Conservation (phyloP, 2,797 vertebrate genomes). For the Holocentrus rufus region DNA sequence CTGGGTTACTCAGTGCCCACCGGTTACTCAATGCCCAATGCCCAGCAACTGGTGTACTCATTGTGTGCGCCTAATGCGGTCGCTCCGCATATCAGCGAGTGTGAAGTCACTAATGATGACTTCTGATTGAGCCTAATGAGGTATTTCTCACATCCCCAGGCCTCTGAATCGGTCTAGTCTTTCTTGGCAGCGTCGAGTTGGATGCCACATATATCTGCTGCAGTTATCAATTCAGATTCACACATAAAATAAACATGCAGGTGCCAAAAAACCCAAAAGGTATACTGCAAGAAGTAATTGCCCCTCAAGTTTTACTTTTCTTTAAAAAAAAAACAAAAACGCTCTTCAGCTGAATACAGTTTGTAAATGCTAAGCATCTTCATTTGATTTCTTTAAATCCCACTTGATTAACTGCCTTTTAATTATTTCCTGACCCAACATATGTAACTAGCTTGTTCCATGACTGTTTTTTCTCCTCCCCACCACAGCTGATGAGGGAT, state of each 20-base stretch:
- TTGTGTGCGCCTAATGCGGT: not conserved
- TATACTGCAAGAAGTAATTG: not conserved
- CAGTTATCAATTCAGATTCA: not conserved
- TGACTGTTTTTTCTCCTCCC: too few species aligned
- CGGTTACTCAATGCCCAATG: not conserved
- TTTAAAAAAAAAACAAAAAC: not conserved
- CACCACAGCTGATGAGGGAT: too few species aligned
- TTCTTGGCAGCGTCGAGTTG: not conserved
- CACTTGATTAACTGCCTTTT: too few species aligned
- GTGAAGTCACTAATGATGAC: not conserved
- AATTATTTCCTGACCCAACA: too few species aligned
- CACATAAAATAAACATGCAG: not conserved
- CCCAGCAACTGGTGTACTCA: slow-evolving; percentile 18
- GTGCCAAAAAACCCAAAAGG: not conserved
- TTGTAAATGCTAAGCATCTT: too few species aligned
- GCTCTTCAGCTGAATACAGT: too few species aligned
- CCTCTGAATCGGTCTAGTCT: slow-evolving; percentile 9
- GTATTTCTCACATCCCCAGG: slow-evolving; percentile 1
- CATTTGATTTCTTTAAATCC: too few species aligned
- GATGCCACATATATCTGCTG: not conserved
- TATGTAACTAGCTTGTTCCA: too few species aligned
- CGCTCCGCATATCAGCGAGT: slow-evolving; percentile 7
- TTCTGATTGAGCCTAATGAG: slow-evolving; percentile 40
- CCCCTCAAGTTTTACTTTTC: not conserved
- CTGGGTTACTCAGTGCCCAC: slow-evolving; percentile 18